Conservation (phyloP, 2,888 invertebrate genomes). For the Ophion costatus region DNA sequence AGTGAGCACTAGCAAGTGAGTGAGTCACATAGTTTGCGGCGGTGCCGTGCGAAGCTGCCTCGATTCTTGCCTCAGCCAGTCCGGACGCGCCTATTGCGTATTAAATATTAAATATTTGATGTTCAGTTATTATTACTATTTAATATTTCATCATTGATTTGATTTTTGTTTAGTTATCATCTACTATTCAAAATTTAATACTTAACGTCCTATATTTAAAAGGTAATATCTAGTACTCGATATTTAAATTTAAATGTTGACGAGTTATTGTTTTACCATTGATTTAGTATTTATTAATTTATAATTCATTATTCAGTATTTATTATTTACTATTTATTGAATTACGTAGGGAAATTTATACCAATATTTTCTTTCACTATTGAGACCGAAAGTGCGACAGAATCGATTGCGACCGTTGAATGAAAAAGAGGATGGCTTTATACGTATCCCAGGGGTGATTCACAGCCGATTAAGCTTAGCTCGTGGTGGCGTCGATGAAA, state of each 20-base stretch:
- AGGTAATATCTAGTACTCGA: too few species aligned
- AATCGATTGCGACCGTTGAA: conserved; percentile 26
- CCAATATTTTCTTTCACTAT: not conserved
- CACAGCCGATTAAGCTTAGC: conserved; percentile 60
- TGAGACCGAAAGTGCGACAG: conserved; percentile 5
- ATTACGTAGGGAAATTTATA: not conserved
- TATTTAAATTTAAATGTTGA: too few species aligned
- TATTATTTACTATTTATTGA: not conserved
- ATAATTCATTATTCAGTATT: not conserved
- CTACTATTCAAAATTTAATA: not conserved
- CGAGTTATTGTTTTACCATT: too few species aligned
- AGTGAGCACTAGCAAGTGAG: too few species aligned
- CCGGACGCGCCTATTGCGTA: too few species aligned
- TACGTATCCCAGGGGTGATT: conserved; percentile 55
- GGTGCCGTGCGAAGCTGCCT: too few species aligned
- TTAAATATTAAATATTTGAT: too few species aligned
- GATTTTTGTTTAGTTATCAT: not conserved
- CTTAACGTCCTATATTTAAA: too few species aligned
- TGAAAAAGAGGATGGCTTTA: conserved; percentile 31
- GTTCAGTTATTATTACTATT: too few species aligned
- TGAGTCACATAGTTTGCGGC: too few species aligned
- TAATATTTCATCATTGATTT: not conserved
- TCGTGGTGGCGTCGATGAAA: conserved; percentile 29
- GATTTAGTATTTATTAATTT: not conserved
- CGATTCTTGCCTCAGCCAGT: too few species aligned